Conservation (phyloP, 2,888 invertebrate genomes). For the Molorchus minor region DNA sequence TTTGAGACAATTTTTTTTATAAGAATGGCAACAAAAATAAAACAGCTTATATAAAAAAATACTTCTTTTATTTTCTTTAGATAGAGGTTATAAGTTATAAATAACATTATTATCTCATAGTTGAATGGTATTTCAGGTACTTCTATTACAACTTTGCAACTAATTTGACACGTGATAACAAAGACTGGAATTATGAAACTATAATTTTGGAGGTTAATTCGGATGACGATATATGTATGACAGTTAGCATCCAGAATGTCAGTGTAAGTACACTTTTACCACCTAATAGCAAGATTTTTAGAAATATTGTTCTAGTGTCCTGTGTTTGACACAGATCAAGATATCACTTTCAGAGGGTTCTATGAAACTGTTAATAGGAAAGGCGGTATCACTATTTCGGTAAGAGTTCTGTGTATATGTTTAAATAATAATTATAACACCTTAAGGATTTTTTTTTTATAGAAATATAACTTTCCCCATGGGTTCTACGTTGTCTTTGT, state of each 20-base stretch:
- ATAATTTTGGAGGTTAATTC: slow-evolving; percentile 74
- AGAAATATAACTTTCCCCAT: slow-evolving; percentile 75
- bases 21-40: too few relatives aligned
- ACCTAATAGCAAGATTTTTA: neutral
- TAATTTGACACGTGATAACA: slow-evolving; percentile 28
- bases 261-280: slow-evolving; percentile 65
- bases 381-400: slow-evolving; percentile 82
- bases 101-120: too few relatives aligned
- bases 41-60: too few relatives aligned
- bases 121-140: slow-evolving; percentile 64
- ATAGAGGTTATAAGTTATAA: too few relatives aligned
- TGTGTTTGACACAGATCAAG: slow-evolving; percentile 82
- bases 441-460: slow-evolving; percentile 52
- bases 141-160: slow-evolving; percentile 66
- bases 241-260: slow-evolving; percentile 80
- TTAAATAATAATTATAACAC: neutral
- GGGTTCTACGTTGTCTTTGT: slow-evolving; percentile 85
- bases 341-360: slow-evolving; percentile 79
- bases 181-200: slow-evolving; percentile 51
- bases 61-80: too few relatives aligned
- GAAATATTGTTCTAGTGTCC: slow-evolving; percentile 74
- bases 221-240: slow-evolving; percentile 74
- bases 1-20: too few relatives aligned
- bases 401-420: slow-evolving; percentile 60
- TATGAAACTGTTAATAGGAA: slow-evolving; percentile 80